Evolutionary conservation across 2,888 invertebrate genomes (phyloP), one percentile per base, ranked within the genome.

Genomic region (Eilema griseolum): DNA sequence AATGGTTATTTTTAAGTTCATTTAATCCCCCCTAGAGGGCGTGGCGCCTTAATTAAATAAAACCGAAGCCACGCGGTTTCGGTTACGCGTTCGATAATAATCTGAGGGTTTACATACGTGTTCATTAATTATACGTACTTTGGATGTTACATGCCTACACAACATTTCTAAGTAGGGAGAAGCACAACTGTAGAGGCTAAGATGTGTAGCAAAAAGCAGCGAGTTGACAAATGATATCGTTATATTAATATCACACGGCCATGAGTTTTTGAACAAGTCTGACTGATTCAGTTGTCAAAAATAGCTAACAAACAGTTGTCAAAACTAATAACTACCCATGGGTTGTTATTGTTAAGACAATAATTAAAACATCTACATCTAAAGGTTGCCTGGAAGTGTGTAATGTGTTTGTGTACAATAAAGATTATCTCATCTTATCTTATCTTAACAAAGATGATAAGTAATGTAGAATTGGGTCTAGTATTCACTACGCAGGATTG

Each of bases 41-140:
- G 79, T 82, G 79, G 81, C 69, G 71, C 79, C 88, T 90, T 89
- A 88, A 90, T 90, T 89, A 88, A 86, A 83, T 85, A 79, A 75
- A 85, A 78, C 86, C 81, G 76, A 80, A 78, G 77, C 82, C 77
- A 72, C 74, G 69, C 66, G 76, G 80, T 79, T 81, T 83, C 65
- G 62, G 74, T 80, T 77, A 70, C 74, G 73, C 72, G 78, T 73
- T 74, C 80, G 68, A 74, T 82, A 78, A 83, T 79, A 74, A 80
- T 66, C 62, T 57, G 67, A 66, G 65, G 28, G 57, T 46, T 69
- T 71, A 64, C 41, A 26, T 59, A 28, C 23, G 20, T 46, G 61
- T 61, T 61, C 41, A 56, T 67, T 67, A 52, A 56, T 61, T 33
- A 56, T 52, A 61, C 24, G 67, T 61, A 61, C 31, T 28, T 61